Evolutionary conservation across 2,888 invertebrate genomes (phyloP).

Genomic region (Gymnocheta viridis): DNA sequence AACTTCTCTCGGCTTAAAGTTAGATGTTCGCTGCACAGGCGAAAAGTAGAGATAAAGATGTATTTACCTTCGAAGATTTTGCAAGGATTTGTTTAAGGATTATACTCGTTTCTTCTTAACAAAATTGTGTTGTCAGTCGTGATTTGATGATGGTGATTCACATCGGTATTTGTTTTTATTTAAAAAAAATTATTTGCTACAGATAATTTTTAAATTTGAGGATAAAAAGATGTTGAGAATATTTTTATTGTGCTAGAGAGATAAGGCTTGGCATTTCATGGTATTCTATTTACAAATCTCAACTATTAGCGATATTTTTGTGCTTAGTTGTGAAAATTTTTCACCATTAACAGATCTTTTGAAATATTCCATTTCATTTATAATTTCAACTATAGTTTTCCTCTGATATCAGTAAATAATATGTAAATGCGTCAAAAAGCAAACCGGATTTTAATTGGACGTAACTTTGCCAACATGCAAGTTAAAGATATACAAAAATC

Average conservation of each 20-base stretch:
- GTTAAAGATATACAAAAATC: no score
- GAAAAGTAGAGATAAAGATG: background rate
- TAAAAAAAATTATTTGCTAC: background rate
- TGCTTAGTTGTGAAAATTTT: no score
- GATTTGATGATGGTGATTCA: slow-evolving; percentile 49
- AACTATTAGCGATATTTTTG: no score
- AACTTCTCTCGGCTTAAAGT: background rate
- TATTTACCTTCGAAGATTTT: slow-evolving; percentile 23
- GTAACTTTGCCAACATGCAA: no score
- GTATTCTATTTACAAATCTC: no score
- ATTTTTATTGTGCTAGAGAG: background rate
- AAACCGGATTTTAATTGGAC: no score
- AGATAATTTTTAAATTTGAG: background rate
- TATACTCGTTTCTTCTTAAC: slow-evolving; percentile 34
- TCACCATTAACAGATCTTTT: no score
- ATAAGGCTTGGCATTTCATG: no score
- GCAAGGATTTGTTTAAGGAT: slow-evolving; percentile 29
- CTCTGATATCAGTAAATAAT: no score
- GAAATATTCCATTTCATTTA: no score
- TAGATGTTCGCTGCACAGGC: background rate
- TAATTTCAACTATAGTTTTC: no score
- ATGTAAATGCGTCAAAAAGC: no score
- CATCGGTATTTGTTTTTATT: background rate
- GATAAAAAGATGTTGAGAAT: background rate
- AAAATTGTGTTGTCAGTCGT: slow-evolving; percentile 36